Evolutionary conservation across 64 coral and sea anemone species (phyloP), one percentile per base, ranked within the genome.

Genomic region (Montipora cactus): DNA sequence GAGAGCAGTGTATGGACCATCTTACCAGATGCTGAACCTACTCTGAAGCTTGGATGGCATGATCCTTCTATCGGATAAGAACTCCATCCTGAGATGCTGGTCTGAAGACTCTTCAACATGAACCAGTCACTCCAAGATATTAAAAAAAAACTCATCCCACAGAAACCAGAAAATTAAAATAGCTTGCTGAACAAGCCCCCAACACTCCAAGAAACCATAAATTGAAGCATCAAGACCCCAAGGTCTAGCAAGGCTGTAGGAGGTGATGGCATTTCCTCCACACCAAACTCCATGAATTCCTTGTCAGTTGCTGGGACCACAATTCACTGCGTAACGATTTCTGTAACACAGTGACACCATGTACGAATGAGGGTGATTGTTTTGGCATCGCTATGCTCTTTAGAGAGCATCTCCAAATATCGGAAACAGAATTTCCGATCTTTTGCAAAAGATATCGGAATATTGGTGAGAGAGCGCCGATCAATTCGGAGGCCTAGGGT

Each of bases 1-100:
- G 23, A 81, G 79, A 62, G 76, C 89, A 13, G 53, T 90, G 11
- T 80, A 90, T 15, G 59, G 88, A 21, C 76, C 76, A 28, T 49
- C 88, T 46, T 62, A 90, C 76, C 59, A 90, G 37, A 67, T 75
- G 20, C 16, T 19, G 57, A 77, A 58, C 64, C 88, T 37, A 23
- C 23, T 90, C 53, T 18, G 28, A 67, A 89, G 21, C 46, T 10
- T 53, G 46, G 37, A 92, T 18, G 80, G 71, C 49, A 68, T 77
- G 80, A 53, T 13, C 46, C 90, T 77, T 51, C 51, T 76, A 50
- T 84, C 88, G 25, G 88, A 79, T 58, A 90, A 90, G 88, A 22
- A 5, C 12, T 90, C 88, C 51, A 90, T 90, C 25, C 25, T 67
- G 25, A 37, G 58, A 74, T 76, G 49, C 76, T 90, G 76, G 88